A percentile compares a stretch with the other conserved stretches of the same genome.
Conservation (phyloP, 2,113 vertebrate genomes). For the Castor canadensis region DNA sequence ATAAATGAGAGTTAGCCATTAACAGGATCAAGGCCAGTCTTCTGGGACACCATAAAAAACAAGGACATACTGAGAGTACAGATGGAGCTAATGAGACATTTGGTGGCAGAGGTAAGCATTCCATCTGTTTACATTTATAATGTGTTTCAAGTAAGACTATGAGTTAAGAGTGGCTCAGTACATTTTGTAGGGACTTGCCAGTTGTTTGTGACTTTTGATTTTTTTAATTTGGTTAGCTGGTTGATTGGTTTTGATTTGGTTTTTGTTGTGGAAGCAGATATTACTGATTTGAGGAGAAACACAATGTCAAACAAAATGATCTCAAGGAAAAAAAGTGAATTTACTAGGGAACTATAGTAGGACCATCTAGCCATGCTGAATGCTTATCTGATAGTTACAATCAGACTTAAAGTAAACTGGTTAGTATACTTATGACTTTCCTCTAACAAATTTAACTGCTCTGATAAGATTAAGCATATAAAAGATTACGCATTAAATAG, state of each 20-base stretch:
- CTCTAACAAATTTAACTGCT: conserved; percentile 16
- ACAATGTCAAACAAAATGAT: not conserved
- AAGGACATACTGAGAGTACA: not conserved
- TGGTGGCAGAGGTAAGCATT: not conserved
- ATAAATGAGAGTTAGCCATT: not conserved
- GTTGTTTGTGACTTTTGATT: not conserved
- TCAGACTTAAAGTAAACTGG: not conserved
- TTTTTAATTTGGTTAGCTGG: not conserved
- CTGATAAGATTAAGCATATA: not conserved
- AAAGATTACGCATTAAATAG: not conserved
- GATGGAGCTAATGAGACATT: not conserved
- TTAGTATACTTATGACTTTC: not conserved
- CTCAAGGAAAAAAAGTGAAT: not conserved
- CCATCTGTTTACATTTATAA: not conserved
- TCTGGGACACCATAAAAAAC: not conserved
- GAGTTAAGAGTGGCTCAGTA: not conserved
- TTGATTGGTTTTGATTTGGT: not conserved
- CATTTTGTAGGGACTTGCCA: not conserved
- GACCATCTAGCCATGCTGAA: not conserved
- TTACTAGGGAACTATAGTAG: not conserved
- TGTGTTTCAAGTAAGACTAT: conserved; percentile 8
- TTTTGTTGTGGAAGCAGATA: not conserved
- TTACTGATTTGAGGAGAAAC: conserved; percentile 13
- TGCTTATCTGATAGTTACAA: not conserved
- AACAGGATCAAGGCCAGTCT: not conserved